phyloP scores from a whole-genome alignment of 2,888 invertebrate genomes.

The Noctuana brunneofusca region DNA sequence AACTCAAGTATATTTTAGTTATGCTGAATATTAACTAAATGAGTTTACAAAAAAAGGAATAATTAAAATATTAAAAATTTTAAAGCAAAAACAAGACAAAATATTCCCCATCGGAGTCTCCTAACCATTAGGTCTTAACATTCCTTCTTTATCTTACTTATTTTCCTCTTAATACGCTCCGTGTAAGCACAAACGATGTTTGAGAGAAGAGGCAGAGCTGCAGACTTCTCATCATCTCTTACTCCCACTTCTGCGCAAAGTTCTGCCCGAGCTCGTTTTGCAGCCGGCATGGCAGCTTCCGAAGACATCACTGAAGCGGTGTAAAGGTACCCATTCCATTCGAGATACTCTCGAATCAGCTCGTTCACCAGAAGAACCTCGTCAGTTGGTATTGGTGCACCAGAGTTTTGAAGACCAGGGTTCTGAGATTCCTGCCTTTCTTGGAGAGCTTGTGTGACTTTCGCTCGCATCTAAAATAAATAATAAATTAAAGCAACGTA shows the following conservation, averaged over 20 bases:
- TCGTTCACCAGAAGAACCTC: constrained; percentile 84
- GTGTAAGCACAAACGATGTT: constrained; percentile 81
- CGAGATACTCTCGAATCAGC: constrained; percentile 85
- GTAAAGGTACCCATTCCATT: constrained; percentile 88
- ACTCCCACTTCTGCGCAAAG: constrained; percentile 76
- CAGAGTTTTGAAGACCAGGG: constrained; percentile 43
- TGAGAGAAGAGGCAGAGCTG: constrained; percentile 76
- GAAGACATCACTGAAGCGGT: constrained; percentile 81
- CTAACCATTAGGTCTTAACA: not conserved
- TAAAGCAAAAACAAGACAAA: no score
- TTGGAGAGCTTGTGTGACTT: constrained; percentile 66
- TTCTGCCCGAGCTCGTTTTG: constrained; percentile 55
- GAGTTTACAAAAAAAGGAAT: no score
- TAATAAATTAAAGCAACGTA: no score
- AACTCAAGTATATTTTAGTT: not conserved
- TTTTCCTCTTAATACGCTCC: constrained; percentile 71
- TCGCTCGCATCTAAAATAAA: constrained; percentile 62
- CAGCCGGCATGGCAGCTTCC: constrained; percentile 65
- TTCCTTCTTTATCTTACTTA: constrained; percentile 59
- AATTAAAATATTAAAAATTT: no score
- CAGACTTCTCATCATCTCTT: constrained; percentile 77
- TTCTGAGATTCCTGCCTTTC: constrained; percentile 50
- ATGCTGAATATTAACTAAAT: not conserved
- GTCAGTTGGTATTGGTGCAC: constrained; percentile 55
- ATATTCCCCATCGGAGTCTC: no score